Evolutionary conservation across 1,140 invertebrate genomes (phyloP).

Genomic region (Zaprionus davidi): DNA sequence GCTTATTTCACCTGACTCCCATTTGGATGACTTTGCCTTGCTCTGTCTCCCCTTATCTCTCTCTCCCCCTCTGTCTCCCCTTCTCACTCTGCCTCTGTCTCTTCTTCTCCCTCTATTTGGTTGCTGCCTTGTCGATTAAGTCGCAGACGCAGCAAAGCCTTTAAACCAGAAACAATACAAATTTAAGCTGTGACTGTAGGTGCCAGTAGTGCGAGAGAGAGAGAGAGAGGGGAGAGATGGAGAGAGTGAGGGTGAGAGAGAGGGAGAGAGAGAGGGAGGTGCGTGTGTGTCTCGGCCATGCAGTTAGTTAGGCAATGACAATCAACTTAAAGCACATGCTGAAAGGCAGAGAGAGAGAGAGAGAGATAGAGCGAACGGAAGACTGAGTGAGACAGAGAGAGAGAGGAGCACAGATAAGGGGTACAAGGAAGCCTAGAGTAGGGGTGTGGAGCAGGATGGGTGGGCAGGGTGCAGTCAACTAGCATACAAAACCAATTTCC

Average conservation of each 20-base stretch:
- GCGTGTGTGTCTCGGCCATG: conserved; percentile 23
- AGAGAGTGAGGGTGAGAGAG: background rate
- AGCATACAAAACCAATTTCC: conserved; percentile 80
- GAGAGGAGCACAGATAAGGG: background rate
- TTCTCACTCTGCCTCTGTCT: background rate
- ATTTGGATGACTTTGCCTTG: background rate
- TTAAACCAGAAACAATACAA: conserved; percentile 41
- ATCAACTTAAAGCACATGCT: conserved; percentile 31
- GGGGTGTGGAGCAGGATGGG: background rate
- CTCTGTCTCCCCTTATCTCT: background rate
- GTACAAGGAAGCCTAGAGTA: background rate
- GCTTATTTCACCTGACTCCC: conserved; percentile 2
- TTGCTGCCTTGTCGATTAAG: conserved; percentile 31
- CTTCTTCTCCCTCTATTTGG: background rate
- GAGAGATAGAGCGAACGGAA: background rate
- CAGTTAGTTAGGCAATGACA: conserved; percentile 52
- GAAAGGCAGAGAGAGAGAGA: background rate
- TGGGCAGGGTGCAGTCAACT: conserved; percentile 53
- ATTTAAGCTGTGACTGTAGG: conserved; percentile 16
- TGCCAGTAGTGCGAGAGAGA: background rate
- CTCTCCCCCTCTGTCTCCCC: background rate
- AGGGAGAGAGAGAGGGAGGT: background rate
- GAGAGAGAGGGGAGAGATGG: too few species aligned
- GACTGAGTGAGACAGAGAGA: too few species aligned
- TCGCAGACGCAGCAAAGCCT: conserved; percentile 29